phyloP scores from a whole-genome alignment of 2,113 vertebrate species.

The Emydura subglobosa region DNA sequence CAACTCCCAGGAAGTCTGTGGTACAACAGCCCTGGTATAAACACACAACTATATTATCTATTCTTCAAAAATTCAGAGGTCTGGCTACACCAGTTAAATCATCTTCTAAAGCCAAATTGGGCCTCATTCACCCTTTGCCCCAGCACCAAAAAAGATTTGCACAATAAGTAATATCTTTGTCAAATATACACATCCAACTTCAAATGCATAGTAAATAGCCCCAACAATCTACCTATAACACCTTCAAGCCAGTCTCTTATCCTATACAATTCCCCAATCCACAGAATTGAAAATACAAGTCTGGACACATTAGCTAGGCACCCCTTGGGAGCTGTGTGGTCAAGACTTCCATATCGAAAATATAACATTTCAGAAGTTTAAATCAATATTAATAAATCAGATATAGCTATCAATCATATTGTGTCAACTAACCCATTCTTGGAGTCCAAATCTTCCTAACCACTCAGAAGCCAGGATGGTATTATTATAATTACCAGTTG shows the following conservation, averaged over 20 bases:
- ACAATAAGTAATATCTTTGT: not conserved
- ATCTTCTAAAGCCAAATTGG: not conserved
- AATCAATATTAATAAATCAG: not conserved
- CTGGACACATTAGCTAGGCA: not conserved
- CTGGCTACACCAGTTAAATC: not conserved
- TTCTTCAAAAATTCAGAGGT: not conserved
- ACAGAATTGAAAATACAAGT: not conserved
- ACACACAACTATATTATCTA: not conserved
- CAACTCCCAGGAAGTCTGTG: not conserved
- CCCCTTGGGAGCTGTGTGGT: not conserved
- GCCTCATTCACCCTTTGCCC: not conserved
- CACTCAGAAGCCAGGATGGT: not conserved
- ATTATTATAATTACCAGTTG: conserved; percentile 17
- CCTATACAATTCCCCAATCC: not conserved
- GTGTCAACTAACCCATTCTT: not conserved
- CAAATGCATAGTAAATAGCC: not conserved
- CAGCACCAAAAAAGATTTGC: not conserved
- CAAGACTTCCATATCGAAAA: not conserved
- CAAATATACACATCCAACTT: not conserved
- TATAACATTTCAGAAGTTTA: not conserved
- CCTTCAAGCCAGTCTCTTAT: not conserved
- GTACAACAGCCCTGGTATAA: not conserved
- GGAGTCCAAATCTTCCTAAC: not conserved
- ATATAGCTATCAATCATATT: not conserved
- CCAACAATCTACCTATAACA: not conserved